These are phyloP conservation scores for Megathymus violae DNA, from an alignment of 1,140 invertebrate genomes.

Conservation along the genomic window DNA sequence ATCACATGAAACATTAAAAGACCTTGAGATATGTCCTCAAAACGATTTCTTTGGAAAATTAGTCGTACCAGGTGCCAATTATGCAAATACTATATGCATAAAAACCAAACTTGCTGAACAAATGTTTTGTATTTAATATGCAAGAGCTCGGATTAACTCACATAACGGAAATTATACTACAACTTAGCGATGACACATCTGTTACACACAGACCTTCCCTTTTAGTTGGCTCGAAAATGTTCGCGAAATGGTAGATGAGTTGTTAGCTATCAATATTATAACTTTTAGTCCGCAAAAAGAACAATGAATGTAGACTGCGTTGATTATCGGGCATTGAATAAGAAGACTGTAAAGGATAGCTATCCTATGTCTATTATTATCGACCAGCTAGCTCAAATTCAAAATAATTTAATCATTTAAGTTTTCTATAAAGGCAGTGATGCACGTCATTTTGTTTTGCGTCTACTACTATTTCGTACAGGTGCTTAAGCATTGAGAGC, in stretches of 20 bases:
- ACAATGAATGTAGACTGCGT: constrained; percentile 8
- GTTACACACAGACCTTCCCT: background rate
- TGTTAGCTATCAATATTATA: background rate
- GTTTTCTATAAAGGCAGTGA: no score
- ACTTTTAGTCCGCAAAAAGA: background rate
- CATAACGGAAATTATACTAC: constrained; percentile 7
- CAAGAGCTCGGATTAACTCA: constrained; percentile 11
- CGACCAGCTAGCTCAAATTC: no score
- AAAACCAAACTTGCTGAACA: no score
- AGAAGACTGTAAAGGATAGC: constrained; percentile 11
- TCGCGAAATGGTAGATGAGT: background rate
- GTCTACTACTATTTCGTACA: no score
- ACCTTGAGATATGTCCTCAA: no score
- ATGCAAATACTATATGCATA: no score
- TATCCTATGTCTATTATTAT: constrained; percentile 15
- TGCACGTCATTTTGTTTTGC: no score
- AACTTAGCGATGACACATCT: constrained; percentile 2
- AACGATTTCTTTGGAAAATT: no score
- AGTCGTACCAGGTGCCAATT: no score
- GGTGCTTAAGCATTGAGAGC: no score
- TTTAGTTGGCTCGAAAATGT: background rate
- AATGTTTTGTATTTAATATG: constrained; percentile 6
- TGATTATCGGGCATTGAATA: constrained; percentile 17
- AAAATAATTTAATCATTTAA: no score
- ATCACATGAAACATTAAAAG: no score